Percentiles rank a stretch among this genome's conserved stretches.
phyloP scores from a whole-genome alignment of 2,888 invertebrate genomes.

The Julus scandinavius region DNA sequence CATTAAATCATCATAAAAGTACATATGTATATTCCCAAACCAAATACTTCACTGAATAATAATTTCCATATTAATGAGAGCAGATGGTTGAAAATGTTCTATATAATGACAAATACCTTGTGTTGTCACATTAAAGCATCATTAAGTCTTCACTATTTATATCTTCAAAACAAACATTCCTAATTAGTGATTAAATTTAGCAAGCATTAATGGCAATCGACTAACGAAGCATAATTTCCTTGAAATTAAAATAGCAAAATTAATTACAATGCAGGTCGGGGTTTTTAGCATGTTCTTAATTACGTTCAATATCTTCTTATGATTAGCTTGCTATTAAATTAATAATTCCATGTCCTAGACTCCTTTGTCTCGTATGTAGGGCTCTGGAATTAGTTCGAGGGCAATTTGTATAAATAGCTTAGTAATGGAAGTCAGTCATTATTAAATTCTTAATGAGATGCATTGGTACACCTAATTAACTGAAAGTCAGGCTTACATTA shows the following conservation, averaged over 20 bases:
- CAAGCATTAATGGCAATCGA: too few relatives aligned
- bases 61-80: too few relatives aligned
- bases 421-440: background rate
- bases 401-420: background rate
- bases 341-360: constrained; percentile 5
- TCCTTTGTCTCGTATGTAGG: background rate
- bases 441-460: constrained; percentile 26
- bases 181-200: too few relatives aligned
- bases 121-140: too few relatives aligned
- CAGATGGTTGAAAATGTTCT: too few relatives aligned
- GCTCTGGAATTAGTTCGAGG: constrained; percentile 3
- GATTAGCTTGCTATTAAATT: background rate
- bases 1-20: too few relatives aligned
- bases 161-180: too few relatives aligned
- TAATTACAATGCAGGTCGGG: background rate
- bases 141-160: too few relatives aligned
- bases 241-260: background rate
- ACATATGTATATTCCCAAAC: too few relatives aligned
- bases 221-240: background rate
- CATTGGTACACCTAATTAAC: background rate
- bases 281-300: background rate
- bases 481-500: background rate
- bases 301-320: background rate
- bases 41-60: too few relatives aligned
- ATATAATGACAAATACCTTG: too few relatives aligned